Percentiles rank a stretch among this genome's conserved stretches.
phyloP scores from a whole-genome alignment of 2,113 vertebrate genomes.

The Xenotilapia caudafasciata region DNA sequence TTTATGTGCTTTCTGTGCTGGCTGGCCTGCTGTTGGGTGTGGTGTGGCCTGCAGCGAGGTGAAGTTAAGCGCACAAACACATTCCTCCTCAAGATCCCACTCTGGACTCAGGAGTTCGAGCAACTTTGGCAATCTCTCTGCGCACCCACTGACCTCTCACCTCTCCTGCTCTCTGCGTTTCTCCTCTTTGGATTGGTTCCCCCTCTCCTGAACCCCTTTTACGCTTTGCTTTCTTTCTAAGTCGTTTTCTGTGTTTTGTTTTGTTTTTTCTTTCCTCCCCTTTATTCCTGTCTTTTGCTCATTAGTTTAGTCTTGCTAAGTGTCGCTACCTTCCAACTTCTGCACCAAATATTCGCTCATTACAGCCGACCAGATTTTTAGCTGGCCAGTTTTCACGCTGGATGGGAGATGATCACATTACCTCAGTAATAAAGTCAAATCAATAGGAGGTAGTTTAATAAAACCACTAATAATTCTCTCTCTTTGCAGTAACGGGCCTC shows the following conservation, averaged over 20 bases:
- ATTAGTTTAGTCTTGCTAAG: slow-evolving; percentile 27
- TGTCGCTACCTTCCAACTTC: slow-evolving; percentile 38
- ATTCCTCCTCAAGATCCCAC: slow-evolving; percentile 55
- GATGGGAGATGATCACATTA: neutral
- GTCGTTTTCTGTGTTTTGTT: neutral
- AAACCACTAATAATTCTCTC: neutral
- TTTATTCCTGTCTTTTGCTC: slow-evolving; percentile 2
- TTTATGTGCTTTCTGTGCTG: slow-evolving; percentile 59
- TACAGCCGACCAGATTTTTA: slow-evolving; percentile 21
- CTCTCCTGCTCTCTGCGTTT: neutral
- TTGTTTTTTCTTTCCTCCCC: neutral
- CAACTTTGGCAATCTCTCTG: neutral
- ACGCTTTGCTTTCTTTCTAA: neutral
- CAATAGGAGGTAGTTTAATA: neutral
- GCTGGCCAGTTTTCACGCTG: neutral
- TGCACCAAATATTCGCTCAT: slow-evolving; percentile 41
- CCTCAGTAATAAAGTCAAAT: neutral
- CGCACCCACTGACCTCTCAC: neutral
- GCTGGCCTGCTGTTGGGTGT: slow-evolving; percentile 58
- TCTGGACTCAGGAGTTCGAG: slow-evolving; percentile 4
- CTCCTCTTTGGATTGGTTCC: neutral
- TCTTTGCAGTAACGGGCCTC: slow-evolving; percentile 78
- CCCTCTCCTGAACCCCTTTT: slow-evolving; percentile 8
- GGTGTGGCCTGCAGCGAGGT: slow-evolving; percentile 60
- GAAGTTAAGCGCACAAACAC: slow-evolving; percentile 60